These are phyloP conservation scores for Oreocharis arfaki DNA, from an alignment of 2,113 vertebrate species.

Conservation along the genomic window DNA sequence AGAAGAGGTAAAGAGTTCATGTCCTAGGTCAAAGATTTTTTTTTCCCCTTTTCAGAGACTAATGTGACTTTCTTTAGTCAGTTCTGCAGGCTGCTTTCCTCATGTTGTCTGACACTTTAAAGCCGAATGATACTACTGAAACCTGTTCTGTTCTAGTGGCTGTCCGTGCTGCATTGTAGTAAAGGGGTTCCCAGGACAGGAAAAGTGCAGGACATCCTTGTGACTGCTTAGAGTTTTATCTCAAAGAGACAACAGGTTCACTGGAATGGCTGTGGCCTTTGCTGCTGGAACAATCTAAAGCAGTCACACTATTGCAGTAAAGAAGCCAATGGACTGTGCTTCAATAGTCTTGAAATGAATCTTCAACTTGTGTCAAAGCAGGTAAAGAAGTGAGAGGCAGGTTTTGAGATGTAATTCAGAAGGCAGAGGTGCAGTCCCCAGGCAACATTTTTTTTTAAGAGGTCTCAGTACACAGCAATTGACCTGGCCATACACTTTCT, in stretches of 20 bases:
- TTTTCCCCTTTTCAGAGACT: background rate
- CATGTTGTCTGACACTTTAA: background rate
- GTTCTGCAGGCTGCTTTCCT: background rate
- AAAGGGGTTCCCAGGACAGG: background rate
- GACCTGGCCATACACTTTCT: background rate
- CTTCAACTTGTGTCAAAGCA: background rate
- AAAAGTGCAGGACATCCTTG: background rate
- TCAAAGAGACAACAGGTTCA: background rate
- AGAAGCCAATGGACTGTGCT: background rate
- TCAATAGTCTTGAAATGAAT: background rate
- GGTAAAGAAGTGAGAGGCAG: background rate
- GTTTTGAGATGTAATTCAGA: background rate
- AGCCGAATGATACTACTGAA: background rate
- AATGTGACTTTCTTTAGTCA: background rate
- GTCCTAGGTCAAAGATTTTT: background rate
- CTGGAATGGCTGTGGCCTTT: background rate
- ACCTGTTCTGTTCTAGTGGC: background rate
- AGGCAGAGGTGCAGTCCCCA: background rate
- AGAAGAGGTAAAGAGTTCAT: constrained; percentile 84
- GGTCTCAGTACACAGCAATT: background rate
- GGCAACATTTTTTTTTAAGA: background rate
- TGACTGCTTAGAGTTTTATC: background rate
- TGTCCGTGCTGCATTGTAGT: background rate
- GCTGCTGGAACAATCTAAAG: background rate
- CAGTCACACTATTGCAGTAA: background rate